Evolutionary conservation across 2,888 invertebrate genomes (phyloP).

Genomic region (Gastrophysa polygoni): DNA sequence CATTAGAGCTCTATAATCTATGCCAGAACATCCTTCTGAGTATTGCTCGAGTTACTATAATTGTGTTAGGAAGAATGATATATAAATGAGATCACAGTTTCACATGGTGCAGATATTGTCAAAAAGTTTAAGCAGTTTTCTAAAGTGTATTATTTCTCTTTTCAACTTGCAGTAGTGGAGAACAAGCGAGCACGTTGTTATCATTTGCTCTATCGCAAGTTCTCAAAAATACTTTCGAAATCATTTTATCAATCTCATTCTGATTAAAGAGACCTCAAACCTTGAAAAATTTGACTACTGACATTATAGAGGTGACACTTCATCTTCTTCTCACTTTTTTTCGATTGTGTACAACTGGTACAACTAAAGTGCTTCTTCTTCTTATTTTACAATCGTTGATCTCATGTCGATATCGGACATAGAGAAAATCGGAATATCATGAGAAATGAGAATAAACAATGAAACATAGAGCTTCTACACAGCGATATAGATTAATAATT

Average conservation of each 20-base stretch:
- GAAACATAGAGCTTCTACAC: too few species aligned
- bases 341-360: too few species aligned
- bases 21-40: conserved; percentile 8
- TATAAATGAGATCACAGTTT: conserved; percentile 9
- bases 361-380: too few species aligned
- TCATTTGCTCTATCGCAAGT: neutral
- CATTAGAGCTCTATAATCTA: conserved; percentile 16
- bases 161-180: neutral
- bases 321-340: too few species aligned
- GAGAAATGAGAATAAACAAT: too few species aligned
- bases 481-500: too few species aligned
- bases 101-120: conserved; percentile 11
- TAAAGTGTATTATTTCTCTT: neutral
- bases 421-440: too few species aligned
- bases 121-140: neutral
- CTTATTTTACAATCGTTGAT: too few species aligned
- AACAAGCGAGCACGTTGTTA: neutral
- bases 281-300: too few species aligned
- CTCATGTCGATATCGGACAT: too few species aligned
- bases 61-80: neutral
- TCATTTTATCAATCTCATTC: neutral
- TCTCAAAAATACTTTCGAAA: neutral
- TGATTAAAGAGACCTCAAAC: too few species aligned
- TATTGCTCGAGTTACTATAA: conserved; percentile 15
- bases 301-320: too few species aligned